Conservation (phyloP, 2,888 invertebrate species). For the Podabrus alpinus region DNA sequence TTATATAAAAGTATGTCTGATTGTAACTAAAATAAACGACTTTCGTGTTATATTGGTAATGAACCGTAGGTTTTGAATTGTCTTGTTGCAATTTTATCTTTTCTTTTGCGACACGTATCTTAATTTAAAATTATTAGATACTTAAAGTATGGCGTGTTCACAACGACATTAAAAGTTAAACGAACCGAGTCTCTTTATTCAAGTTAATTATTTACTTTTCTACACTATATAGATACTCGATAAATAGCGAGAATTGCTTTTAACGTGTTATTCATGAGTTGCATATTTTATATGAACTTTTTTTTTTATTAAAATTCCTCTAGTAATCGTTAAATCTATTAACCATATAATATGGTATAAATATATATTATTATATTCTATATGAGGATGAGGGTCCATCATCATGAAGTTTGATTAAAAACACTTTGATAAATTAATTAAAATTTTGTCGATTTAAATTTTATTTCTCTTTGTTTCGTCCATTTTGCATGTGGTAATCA, state of each 20-base stretch:
- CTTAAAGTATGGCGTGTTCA: conserved; percentile 28
- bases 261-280: conserved; percentile 1
- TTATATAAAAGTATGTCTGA: conserved; percentile 12
- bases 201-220: conserved; percentile 24
- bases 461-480: neutral
- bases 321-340: neutral
- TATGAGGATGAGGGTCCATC: too few relatives aligned
- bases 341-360: neutral
- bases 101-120: conserved; percentile 27
- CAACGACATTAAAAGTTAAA: conserved; percentile 26
- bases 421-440: neutral
- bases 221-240: conserved; percentile 1
- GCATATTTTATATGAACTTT: neutral
- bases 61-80: conserved; percentile 40
- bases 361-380: neutral
- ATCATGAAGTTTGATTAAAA: neutral
- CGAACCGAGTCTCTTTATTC: conserved; percentile 16
- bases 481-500: neutral
- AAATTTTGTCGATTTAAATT: neutral
- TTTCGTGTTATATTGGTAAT: conserved; percentile 38
- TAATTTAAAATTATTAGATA: conserved; percentile 31
- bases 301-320: neutral
- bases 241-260: neutral
- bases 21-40: conserved; percentile 23
- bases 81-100: conserved; percentile 36